phyloP scores from a whole-genome alignment of 1,140 invertebrate genomes.

The Saxidomus purpurata region DNA sequence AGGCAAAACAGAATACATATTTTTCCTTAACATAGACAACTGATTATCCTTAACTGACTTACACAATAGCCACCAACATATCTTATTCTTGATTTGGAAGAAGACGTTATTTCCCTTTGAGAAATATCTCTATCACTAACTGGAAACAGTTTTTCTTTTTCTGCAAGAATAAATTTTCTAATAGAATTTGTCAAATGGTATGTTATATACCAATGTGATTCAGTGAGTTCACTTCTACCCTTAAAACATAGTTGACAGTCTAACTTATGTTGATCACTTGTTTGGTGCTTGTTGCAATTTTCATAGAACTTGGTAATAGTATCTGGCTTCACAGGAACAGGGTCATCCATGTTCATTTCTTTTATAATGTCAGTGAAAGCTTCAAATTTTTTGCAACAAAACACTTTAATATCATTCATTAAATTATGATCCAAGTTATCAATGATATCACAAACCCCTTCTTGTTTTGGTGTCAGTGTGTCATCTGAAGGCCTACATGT shows the following conservation, averaged over 20 bases:
- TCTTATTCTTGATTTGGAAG: neutral
- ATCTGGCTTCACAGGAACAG: neutral
- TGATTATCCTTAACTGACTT: neutral
- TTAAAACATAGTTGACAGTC: neutral
- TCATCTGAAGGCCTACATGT: neutral
- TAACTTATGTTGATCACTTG: neutral
- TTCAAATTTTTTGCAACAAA: neutral
- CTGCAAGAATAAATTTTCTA: neutral
- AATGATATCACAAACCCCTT: neutral
- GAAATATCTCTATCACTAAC: neutral
- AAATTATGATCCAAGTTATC: neutral
- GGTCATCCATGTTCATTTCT: neutral
- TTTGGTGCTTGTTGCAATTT: neutral
- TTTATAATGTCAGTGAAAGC: neutral
- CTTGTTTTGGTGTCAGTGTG: neutral
- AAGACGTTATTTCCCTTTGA: neutral
- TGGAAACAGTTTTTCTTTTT: neutral
- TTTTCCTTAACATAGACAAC: neutral
- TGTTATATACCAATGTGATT: neutral
- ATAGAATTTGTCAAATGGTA: neutral
- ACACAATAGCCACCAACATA: slow-evolving; percentile 4
- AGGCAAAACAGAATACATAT: neutral
- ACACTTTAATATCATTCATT: neutral
- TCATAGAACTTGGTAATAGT: neutral
- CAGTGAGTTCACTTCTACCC: too few species aligned